Percentiles rank a stretch among this genome's conserved stretches.
Conservation (phyloP, 2,113 vertebrate species). For the Hypomesus transpacificus region DNA sequence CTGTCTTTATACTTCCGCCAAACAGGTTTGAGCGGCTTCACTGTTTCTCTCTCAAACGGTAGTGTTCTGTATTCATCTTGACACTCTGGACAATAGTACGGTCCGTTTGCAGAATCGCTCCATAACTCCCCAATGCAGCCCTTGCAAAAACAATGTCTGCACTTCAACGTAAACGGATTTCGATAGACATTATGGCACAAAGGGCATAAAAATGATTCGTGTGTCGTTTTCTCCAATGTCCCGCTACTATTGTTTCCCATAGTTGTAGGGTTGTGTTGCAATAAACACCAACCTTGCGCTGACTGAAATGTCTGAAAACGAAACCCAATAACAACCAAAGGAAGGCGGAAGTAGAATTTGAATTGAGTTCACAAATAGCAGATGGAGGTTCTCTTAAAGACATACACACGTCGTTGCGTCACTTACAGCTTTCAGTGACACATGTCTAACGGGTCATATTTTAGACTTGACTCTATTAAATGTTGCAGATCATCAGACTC, state of each 20-base stretch:
- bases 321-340: conserved; percentile 9
- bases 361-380: no score
- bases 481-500: no score
- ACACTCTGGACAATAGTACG: conserved; percentile 69
- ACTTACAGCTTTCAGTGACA: no score
- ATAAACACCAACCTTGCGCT: neutral
- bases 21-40: neutral
- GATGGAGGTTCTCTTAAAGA: no score
- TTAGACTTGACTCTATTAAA: no score
- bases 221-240: conserved; percentile 27
- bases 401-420: no score
- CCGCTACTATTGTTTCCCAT: conserved; percentile 56
- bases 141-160: conserved; percentile 67
- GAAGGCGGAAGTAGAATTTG: conserved; percentile 37
- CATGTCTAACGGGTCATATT: no score
- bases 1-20: neutral
- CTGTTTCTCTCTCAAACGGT: conserved; percentile 41
- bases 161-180: conserved; percentile 54
- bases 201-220: conserved; percentile 27
- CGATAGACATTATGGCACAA: conserved; percentile 53
- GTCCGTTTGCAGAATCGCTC: conserved; percentile 55
- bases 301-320: conserved; percentile 3
- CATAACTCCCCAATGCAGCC: conserved; percentile 69
- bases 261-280: no score
- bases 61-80: conserved; percentile 58